These are phyloP conservation scores for Falco peregrinus DNA, from an alignment of 2,797 vertebrate genomes.

Conservation along the genomic window DNA sequence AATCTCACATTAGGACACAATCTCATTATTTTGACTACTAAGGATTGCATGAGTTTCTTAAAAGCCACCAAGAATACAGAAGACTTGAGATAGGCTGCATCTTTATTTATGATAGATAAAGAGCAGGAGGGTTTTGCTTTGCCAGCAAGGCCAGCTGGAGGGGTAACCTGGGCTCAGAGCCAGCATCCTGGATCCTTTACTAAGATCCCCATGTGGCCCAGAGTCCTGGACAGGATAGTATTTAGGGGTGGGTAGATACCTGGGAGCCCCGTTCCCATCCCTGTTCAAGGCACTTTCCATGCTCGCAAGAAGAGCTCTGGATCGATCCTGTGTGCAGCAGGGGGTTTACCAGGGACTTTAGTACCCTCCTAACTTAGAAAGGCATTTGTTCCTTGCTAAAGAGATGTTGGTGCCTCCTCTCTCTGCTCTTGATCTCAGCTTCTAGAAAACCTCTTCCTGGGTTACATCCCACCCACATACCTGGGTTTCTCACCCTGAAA, in stretches of 20 bases:
- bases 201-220: background rate
- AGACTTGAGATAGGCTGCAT: background rate
- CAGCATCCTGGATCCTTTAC: background rate
- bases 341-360: background rate
- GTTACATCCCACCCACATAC: background rate
- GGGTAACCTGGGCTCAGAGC: background rate
- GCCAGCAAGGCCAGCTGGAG: background rate
- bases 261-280: background rate
- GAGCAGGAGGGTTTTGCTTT: background rate
- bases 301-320: background rate
- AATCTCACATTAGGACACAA: constrained; percentile 62
- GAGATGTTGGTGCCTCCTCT: background rate
- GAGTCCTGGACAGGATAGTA: background rate
- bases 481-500: background rate
- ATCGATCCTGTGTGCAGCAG: background rate
- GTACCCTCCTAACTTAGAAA: background rate
- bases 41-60: constrained; percentile 41
- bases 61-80: background rate
- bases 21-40: constrained; percentile 67
- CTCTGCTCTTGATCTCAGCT: background rate
- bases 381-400: background rate
- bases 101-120: background rate
- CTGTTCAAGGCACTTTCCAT: background rate
- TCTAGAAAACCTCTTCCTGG: background rate
- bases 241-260: background rate